Evolutionary conservation across 1,140 invertebrate genomes (phyloP), one percentile per base, ranked within the genome.

Genomic region (Monomorium pharaonis): DNA sequence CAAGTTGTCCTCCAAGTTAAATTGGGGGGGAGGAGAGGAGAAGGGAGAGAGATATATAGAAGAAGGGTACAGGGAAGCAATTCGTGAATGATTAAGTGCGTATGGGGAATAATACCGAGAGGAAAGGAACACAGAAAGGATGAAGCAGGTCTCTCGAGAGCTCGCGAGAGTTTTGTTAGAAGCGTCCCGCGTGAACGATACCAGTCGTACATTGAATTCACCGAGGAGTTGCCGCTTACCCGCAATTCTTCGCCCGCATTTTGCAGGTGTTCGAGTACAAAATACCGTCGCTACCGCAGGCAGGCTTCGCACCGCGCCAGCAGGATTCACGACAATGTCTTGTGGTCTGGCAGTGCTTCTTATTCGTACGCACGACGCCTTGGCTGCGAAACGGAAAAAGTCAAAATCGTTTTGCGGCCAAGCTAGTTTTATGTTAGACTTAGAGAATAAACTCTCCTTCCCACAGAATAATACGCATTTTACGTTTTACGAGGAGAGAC

Each of bases 241-340:
- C 98, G 94, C 98, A 99, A 92, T 98, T 98, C 92, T 98, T 98
- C 51, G 97, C 97, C 92, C 98, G 97, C 98, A 99, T 99, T 92
- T 98, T 97, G 93, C 98, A 99, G 86, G 98, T 97, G 93, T 98
- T 99, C 21, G 97, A 96, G 94, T 99, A 99, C 4, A 99, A 96
- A 89, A 97, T 97, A 0, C 98, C 98, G 94, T 99, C 98, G 47
- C 98, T 98, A 9, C 98, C 98, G 93, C 99, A 99, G 24, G 98
- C 98, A 27, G 98, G 98, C 91, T 98, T 97, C 30, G 98, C 97
- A 49, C 98, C 97, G 51, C 98, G 96, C 98, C 98, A 98, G 92
- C 98, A 99, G 12, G 97, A 97, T 93, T 98, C 98, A 33, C 98
- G 96, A 93, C 98, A 99, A 94, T 98, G 98, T 85, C 98, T 96